phyloP scores from a whole-genome alignment of 2,797 vertebrate species.

The Sarcophilus harrisii region DNA sequence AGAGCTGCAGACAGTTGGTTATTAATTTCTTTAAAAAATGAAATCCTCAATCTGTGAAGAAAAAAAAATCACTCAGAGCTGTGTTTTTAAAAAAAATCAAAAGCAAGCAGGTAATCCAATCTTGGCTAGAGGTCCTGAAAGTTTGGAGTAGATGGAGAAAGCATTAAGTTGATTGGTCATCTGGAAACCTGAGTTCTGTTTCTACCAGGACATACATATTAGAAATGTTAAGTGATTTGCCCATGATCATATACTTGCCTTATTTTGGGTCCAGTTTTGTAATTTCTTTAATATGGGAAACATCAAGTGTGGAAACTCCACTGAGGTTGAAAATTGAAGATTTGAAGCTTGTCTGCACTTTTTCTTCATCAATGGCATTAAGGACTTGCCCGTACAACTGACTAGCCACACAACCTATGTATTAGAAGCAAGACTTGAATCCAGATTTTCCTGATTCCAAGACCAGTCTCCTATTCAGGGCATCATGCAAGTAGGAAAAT shows the following conservation, averaged over 20 bases:
- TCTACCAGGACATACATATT: not conserved
- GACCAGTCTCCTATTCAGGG: not conserved
- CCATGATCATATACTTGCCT: not conserved
- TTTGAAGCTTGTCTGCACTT: not conserved
- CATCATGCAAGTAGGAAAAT: not conserved
- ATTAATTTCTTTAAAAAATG: constrained; percentile 69
- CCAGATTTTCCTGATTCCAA: not conserved
- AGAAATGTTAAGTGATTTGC: not conserved
- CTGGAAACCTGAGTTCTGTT: not conserved
- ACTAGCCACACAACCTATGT: not conserved
- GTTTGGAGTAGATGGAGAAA: constrained; percentile 27
- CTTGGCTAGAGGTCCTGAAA: constrained; percentile 23
- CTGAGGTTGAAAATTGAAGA: not conserved
- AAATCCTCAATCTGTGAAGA: constrained; percentile 74
- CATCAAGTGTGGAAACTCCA: not conserved
- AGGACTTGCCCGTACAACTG: not conserved
- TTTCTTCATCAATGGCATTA: not conserved
- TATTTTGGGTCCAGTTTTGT: not conserved
- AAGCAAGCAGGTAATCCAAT: constrained; percentile 30
- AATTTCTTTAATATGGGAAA: not conserved
- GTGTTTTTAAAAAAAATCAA: not conserved
- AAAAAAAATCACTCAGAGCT: constrained; percentile 59
- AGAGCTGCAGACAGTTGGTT: constrained; percentile 64
- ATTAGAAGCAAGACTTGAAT: not conserved
- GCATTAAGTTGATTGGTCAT: not conserved